These are phyloP conservation scores for Platyura marginata DNA, from an alignment of 1,140 invertebrate genomes.

Conservation along the genomic window DNA sequence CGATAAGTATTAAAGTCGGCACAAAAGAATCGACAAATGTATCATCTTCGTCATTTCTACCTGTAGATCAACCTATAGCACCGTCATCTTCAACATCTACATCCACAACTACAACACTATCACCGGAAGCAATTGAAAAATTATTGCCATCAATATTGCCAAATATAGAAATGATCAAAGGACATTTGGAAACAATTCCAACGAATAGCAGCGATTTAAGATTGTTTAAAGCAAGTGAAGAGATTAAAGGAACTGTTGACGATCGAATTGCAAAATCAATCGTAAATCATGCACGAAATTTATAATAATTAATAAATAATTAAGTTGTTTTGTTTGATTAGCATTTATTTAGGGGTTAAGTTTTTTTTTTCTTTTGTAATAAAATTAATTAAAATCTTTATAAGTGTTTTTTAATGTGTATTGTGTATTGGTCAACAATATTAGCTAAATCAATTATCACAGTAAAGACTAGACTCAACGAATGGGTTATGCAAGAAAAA, in stretches of 20 bases:
- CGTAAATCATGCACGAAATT: background rate
- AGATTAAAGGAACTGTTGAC: background rate
- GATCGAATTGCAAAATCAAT: background rate
- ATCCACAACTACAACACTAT: background rate
- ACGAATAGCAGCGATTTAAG: background rate
- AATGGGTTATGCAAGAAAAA: no score
- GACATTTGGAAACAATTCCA: background rate
- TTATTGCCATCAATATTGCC: background rate
- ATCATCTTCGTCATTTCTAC: no score
- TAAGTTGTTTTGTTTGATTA: background rate
- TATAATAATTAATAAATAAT: no score
- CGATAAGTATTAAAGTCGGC: conserved; percentile 21
- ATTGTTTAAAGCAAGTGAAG: background rate
- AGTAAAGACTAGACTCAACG: no score
- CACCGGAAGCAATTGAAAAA: background rate
- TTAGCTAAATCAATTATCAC: no score
- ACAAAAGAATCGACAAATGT: conserved; percentile 6
- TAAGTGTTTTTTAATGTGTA: no score
- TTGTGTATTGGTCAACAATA: no score
- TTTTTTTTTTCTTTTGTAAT: no score
- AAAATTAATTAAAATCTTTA: no score
- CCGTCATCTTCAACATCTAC: background rate
- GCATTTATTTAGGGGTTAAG: no score
- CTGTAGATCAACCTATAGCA: no score
- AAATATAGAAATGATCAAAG: background rate